Evolutionary conservation across 2,888 invertebrate species (phyloP).

Genomic region (Nymphalis urticae): DNA sequence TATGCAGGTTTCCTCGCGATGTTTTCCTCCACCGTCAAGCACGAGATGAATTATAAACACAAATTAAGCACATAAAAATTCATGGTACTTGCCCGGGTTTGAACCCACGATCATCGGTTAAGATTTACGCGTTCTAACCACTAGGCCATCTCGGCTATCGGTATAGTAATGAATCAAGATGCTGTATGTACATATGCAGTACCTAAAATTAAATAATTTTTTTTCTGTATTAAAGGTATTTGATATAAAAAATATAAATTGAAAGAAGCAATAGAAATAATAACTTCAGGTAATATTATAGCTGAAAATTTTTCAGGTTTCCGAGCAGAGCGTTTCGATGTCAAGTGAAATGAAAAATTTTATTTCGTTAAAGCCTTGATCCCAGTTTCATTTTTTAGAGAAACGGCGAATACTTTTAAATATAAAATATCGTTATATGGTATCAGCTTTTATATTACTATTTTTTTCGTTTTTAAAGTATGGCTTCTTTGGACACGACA

Average conservation of each 20-base stretch:
- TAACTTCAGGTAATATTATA: conserved; percentile 6
- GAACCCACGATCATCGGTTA: no score
- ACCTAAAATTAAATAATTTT: no score
- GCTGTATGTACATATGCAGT: no score
- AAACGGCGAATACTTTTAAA: neutral
- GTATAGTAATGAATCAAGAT: no score
- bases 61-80: no score
- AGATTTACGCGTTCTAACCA: no score
- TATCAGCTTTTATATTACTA: neutral
- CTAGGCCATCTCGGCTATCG: no score
- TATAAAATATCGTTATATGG: neutral
- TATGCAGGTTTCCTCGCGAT: no score
- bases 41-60: no score
- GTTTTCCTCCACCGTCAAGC: no score
- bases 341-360: neutral
- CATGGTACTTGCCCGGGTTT: no score
- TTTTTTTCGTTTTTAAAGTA: neutral
- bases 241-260: conserved; percentile 1
- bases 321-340: neutral
- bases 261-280: conserved; percentile 4
- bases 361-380: conserved; percentile 6
- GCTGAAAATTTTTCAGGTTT: conserved; percentile 1
- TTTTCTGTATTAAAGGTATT: neutral
- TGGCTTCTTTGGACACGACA: neutral
- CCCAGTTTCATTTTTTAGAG: neutral